A percentile compares a stretch with the other conserved stretches of the same genome.
Evolutionary conservation across 2,888 invertebrate species (phyloP).

Genomic region (Iphiclides podalirius): DNA sequence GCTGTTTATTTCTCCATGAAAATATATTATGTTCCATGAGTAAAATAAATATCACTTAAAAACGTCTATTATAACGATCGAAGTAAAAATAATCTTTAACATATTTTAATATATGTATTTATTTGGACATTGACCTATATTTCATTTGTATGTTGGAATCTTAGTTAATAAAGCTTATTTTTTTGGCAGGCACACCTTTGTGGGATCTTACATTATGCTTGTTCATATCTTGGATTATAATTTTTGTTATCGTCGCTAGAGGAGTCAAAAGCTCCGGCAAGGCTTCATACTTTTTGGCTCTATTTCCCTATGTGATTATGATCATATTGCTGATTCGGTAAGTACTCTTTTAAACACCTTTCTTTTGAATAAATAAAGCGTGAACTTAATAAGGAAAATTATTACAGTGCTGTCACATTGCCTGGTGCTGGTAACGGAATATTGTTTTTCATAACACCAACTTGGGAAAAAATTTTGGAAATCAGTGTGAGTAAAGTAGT

Average conservation of each 20-base stretch:
- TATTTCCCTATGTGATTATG: constrained; percentile 90
- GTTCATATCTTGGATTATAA: constrained; percentile 83
- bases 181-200: constrained; percentile 81
- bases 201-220: constrained; percentile 85
- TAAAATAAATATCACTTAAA: too few species aligned
- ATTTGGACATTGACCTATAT: too few species aligned
- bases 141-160: too few species aligned
- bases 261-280: constrained; percentile 91
- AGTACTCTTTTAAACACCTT: constrained; percentile 20
- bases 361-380: neutral
- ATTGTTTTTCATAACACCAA: constrained; percentile 87
- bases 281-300: constrained; percentile 91
- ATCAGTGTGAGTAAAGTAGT: constrained; percentile 75
- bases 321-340: constrained; percentile 84
- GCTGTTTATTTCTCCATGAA: too few species aligned
- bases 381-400: constrained; percentile 1
- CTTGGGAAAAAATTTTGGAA: constrained; percentile 86
- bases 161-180: too few species aligned
- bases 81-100: too few species aligned
- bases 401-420: constrained; percentile 78
- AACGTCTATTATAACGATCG: too few species aligned
- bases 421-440: constrained; percentile 88
- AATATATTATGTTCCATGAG: too few species aligned
- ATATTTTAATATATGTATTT: too few species aligned
- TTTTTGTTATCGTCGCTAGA: constrained; percentile 84